Evolutionary conservation across 2,888 invertebrate species (phyloP).

Genomic region (Nephrotoma guestfalica): DNA sequence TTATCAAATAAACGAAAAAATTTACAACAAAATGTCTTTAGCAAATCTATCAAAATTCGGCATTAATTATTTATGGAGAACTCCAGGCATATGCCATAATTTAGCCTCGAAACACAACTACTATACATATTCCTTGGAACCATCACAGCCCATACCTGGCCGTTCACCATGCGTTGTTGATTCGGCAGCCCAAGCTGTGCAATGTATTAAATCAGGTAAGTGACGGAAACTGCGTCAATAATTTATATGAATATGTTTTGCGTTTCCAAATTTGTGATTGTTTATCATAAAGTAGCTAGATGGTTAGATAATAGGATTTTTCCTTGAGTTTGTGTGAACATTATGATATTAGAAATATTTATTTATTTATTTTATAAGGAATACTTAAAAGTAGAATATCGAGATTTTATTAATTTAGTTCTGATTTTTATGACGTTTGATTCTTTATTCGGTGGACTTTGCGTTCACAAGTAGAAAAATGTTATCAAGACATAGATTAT

Average conservation of each 20-base stretch:
- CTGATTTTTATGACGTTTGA: background rate
- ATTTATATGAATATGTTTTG: background rate
- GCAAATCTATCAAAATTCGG: background rate
- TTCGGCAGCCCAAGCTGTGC: background rate
- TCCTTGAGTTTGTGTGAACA: background rate
- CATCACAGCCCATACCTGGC: slow-evolving; percentile 61
- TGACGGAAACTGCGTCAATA: background rate
- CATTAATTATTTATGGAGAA: background rate
- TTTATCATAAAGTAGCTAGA: background rate
- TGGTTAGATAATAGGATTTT: background rate
- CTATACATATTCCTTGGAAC: slow-evolving; percentile 35
- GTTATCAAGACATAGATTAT: background rate
- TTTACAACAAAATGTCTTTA: background rate
- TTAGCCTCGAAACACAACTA: background rate
- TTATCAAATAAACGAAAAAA: background rate
- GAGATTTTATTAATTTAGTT: background rate
- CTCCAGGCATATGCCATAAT: background rate
- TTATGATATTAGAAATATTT: background rate
- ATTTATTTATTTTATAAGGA: background rate
- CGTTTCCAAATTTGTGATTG: background rate
- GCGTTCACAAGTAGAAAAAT: background rate
- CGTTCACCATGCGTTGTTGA: slow-evolving; percentile 21
- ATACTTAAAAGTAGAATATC: background rate
- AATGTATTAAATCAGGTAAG: slow-evolving; percentile 1
- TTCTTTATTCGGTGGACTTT: background rate